Evolutionary conservation across 2,113 vertebrate genomes (phyloP).

Genomic region (Heptranchias perlo): DNA sequence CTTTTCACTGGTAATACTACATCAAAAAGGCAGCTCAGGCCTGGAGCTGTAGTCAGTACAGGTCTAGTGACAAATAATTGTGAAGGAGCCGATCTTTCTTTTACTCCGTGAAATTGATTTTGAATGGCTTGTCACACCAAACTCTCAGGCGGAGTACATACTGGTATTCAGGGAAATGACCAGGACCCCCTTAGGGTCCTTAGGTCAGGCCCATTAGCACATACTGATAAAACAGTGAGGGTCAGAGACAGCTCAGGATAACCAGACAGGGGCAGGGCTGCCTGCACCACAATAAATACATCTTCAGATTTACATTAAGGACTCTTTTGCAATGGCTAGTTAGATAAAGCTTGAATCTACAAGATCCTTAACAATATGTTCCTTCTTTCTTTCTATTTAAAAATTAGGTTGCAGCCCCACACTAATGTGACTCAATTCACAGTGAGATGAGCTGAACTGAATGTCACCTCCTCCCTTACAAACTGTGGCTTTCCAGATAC

Average conservation of each 20-base stretch:
- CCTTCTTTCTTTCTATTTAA: background rate
- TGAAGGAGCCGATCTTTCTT: background rate
- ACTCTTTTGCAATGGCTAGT: background rate
- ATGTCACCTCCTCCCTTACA: background rate
- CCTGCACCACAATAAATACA: background rate
- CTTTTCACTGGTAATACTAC: slow-evolving; percentile 43
- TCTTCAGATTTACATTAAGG: background rate
- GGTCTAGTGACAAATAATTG: slow-evolving; percentile 40
- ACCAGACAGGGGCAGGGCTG: background rate
- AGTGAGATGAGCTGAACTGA: background rate
- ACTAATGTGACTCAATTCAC: background rate
- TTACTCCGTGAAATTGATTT: slow-evolving; percentile 12
- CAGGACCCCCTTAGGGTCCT: background rate
- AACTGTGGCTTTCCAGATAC: background rate
- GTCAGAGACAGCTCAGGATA: slow-evolving; percentile 3
- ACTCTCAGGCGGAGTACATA: background rate
- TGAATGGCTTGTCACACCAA: slow-evolving; percentile 10
- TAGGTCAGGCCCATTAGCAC: background rate
- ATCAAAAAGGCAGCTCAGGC: slow-evolving; percentile 24
- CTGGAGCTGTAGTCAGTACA: background rate
- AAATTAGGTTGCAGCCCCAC: background rate
- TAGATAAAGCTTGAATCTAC: background rate
- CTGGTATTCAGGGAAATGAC: background rate
- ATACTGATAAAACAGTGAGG: slow-evolving; percentile 20
- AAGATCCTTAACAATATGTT: background rate